Conservation (phyloP, 2,888 invertebrate species). For the Thera britannica region DNA sequence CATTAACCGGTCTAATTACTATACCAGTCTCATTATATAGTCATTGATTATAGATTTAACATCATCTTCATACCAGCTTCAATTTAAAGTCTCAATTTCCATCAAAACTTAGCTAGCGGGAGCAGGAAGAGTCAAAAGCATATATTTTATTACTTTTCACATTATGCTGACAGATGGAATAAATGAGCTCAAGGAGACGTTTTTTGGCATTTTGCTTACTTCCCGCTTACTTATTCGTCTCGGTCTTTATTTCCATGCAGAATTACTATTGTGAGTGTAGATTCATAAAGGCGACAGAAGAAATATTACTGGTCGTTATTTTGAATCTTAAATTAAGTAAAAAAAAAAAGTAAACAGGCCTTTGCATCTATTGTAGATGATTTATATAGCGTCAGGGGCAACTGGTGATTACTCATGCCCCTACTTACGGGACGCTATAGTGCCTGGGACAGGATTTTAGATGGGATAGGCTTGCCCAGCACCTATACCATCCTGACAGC, state of each 20-base stretch:
- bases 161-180: conserved; percentile 22
- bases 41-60: background rate
- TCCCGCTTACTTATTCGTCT: conserved; percentile 20
- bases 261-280: conserved; percentile 10
- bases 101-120: background rate
- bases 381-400: too few relatives aligned
- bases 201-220: conserved; percentile 31
- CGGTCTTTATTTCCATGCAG: conserved; percentile 24
- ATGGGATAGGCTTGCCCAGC: too few relatives aligned
- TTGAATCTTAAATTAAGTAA: background rate
- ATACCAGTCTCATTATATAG: too few relatives aligned
- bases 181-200: conserved; percentile 28
- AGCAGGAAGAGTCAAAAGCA: conserved; percentile 11
- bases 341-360: too few relatives aligned
- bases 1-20: too few relatives aligned
- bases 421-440: too few relatives aligned
- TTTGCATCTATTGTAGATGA: too few relatives aligned
- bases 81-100: background rate
- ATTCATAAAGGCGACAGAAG: conserved; percentile 18
- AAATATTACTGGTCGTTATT: conserved; percentile 17
- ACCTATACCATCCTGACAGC: too few relatives aligned
- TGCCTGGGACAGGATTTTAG: too few relatives aligned
- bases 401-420: too few relatives aligned
- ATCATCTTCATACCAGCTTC: background rate
- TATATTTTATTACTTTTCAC: conserved; percentile 37